Evolutionary conservation across 2,113 vertebrate species (phyloP).

Genomic region (Podiceps cristatus): DNA sequence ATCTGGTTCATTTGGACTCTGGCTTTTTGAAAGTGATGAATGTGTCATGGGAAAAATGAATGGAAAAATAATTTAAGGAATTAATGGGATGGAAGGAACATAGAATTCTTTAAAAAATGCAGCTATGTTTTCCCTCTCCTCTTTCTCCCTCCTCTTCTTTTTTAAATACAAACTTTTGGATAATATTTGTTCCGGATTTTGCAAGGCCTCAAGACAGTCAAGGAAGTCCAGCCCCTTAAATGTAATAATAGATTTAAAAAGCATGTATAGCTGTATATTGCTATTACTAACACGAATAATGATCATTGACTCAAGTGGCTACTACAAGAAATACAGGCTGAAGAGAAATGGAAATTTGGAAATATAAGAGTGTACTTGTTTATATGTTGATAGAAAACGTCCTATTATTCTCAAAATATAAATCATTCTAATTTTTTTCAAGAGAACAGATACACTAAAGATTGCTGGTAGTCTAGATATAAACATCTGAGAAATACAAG

Average conservation of each 20-base stretch:
- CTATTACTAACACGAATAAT: background rate
- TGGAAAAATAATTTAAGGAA: constrained; percentile 56
- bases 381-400: background rate
- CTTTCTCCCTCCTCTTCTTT: background rate
- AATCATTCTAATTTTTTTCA: background rate
- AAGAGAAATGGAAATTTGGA: background rate
- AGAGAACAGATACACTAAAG: background rate
- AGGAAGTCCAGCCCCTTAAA: background rate
- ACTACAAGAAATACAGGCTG: background rate
- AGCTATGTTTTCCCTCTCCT: background rate
- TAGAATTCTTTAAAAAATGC: background rate
- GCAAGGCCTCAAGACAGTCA: background rate
- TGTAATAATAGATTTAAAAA: background rate
- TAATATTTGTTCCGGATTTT: background rate
- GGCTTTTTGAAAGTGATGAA: constrained; percentile 53
- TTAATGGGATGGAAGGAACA: constrained; percentile 53
- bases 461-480: background rate
- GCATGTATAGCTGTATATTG: rapidly evolving
- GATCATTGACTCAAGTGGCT: background rate
- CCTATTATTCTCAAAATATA: background rate
- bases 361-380: background rate
- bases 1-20: constrained; percentile 65
- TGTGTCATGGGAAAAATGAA: constrained; percentile 36
- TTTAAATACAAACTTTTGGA: background rate
- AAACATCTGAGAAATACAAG: background rate